Evolutionary conservation across 2,888 invertebrate genomes (phyloP), one percentile per base, ranked within the genome.

Genomic region (Eudemis profundana): DNA sequence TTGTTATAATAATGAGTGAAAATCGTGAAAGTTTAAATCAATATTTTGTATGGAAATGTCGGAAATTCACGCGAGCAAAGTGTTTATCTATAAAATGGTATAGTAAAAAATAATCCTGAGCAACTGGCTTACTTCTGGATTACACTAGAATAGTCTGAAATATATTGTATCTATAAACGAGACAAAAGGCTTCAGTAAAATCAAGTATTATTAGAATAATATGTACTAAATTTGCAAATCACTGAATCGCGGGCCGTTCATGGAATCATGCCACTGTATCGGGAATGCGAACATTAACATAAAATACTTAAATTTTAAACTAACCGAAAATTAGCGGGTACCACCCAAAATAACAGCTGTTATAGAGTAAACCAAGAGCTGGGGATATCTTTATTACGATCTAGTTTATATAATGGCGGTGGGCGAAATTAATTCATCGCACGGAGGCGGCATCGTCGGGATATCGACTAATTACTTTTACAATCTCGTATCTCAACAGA

Each of bases 341-440:
- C 77, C 74, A 76, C 74, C 71, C 71, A 69, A 70, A 78, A 75
- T 76, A 74, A 79, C 75, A 69, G 76, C 78, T 78, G 79, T 76
- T 78, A 75, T 72, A 74, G 68, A 70, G 77, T 72, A 77, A 76
- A 78, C 74, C 75, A 76, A 76, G 73, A 72, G 72, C 73, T 70
- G 66, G 68, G 68, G 71, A 74, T 88, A 90, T 90, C 90, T 89
- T 88, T 85, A 88, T 84, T 85, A 81, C 85, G 74, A 91, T 91
- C 89, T 85, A 81, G 79, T 84, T 83, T 84, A 83, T 79, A 84
- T 86, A 86, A 87, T 84, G 78, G 83, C 80, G 78, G 65, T 60
- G 80, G 79, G 81, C 83, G 77, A 84, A 89, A 89, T 90, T 89
- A 89, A 90, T 90, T 90, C 89, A 85, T 85, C 81, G 84, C 87